phyloP scores from a whole-genome alignment of 2,797 vertebrate genomes.

The Gambusia yucatana region DNA sequence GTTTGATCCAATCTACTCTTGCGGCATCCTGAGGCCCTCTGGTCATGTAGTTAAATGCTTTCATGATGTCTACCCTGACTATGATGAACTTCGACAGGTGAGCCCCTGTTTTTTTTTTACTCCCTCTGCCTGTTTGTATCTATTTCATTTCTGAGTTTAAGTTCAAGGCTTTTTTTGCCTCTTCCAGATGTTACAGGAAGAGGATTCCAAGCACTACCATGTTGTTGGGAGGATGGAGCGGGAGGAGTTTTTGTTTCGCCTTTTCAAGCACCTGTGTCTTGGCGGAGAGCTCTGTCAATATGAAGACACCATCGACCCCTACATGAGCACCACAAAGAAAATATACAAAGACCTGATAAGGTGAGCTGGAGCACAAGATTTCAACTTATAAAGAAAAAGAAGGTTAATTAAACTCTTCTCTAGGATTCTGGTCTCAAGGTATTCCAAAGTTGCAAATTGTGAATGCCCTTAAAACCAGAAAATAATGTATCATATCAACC shows the following conservation, averaged over 20 bases:
- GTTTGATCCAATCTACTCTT: slow-evolving; percentile 74
- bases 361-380: slow-evolving; percentile 45
- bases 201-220: slow-evolving; percentile 74
- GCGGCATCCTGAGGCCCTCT: slow-evolving; percentile 61
- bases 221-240: slow-evolving; percentile 67
- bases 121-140: neutral
- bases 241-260: slow-evolving; percentile 79
- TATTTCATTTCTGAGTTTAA: neutral
- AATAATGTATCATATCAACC: neutral
- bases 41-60: slow-evolving; percentile 67
- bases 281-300: slow-evolving; percentile 84
- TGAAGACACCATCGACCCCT: slow-evolving; percentile 76
- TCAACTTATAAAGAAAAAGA: neutral
- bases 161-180: neutral
- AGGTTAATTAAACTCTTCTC: neutral
- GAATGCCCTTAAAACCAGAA: neutral
- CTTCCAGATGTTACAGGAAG: slow-evolving; percentile 77
- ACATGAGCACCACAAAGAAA: slow-evolving; percentile 72
- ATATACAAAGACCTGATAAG: slow-evolving; percentile 84
- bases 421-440: neutral
- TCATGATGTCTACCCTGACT: slow-evolving; percentile 64
- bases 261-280: slow-evolving; percentile 82
- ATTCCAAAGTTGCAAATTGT: neutral
- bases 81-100: slow-evolving; percentile 72
- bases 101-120: slow-evolving; percentile 7